phyloP scores from a whole-genome alignment of 2,797 vertebrate species.

The Oreochromis mossambicus region DNA sequence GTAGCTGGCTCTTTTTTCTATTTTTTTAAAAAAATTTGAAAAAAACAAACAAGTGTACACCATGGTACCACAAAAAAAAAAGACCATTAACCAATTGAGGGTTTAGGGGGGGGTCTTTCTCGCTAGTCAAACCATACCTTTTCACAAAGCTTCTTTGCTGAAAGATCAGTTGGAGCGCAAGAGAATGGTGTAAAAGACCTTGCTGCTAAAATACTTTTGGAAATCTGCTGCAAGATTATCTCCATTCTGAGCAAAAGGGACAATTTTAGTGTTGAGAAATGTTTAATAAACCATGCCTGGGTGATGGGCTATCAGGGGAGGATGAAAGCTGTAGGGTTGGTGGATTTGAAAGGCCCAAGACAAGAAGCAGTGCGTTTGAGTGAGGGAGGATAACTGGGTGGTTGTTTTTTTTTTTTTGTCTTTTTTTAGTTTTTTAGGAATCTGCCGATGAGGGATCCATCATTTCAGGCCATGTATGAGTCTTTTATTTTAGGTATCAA shows the following conservation, averaged over 20 bases:
- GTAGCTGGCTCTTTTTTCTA: constrained; percentile 35
- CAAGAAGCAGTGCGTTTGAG: constrained; percentile 48
- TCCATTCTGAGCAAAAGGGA: constrained; percentile 29
- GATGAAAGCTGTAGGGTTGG: constrained; percentile 56
- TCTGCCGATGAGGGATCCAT: constrained; percentile 45
- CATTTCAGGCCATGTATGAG: constrained; percentile 32
- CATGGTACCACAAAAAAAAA: constrained; percentile 30
- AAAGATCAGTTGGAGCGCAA: constrained; percentile 35
- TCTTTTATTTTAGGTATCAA: constrained; percentile 46
- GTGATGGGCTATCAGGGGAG: constrained; percentile 37
- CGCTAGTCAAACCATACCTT: constrained; percentile 31
- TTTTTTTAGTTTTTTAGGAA: constrained; percentile 13
- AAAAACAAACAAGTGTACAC: constrained; percentile 45
- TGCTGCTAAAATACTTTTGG: constrained; percentile 38
- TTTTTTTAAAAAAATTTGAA: background rate
- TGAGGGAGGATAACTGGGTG: constrained; percentile 21
- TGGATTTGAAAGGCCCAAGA: constrained; percentile 33
- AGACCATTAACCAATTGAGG: constrained; percentile 62
- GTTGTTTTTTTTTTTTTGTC: background rate
- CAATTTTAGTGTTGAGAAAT: constrained; percentile 59
- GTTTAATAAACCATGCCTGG: constrained; percentile 57
- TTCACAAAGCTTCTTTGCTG: constrained; percentile 36
- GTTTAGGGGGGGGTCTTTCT: constrained; percentile 44
- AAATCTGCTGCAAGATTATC: constrained; percentile 34
- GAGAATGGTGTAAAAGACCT: constrained; percentile 15